Conservation (phyloP, 2,797 vertebrate species). For the Leptodactylus fallax region DNA sequence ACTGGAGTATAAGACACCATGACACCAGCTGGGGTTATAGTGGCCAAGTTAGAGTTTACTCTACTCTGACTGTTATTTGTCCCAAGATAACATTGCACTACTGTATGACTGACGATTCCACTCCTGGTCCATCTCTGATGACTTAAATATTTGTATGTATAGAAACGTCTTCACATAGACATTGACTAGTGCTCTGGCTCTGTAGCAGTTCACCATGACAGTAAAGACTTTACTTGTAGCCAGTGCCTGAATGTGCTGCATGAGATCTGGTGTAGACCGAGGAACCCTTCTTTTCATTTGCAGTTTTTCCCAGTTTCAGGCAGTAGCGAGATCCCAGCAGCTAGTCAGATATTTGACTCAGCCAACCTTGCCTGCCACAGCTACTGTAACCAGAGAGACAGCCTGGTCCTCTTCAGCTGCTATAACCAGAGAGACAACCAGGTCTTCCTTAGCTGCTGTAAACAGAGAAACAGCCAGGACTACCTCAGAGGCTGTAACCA, state of each 20-base stretch:
- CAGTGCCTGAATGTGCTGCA: conserved; percentile 26
- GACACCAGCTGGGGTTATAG: too few relatives aligned
- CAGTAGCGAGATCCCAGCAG: conserved; percentile 79
- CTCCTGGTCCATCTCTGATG: neutral
- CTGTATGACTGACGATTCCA: neutral
- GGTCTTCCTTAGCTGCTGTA: neutral
- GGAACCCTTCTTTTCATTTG: conserved; percentile 71
- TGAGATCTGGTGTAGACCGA: conserved; percentile 55
- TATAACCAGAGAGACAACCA: neutral
- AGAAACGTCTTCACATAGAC: neutral
- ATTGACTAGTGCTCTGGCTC: neutral
- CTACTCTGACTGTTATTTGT: too few relatives aligned
- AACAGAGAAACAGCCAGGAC: neutral
- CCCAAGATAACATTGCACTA: neutral
- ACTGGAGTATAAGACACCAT: too few relatives aligned
- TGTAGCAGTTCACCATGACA: neutral
- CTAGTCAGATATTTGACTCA: conserved; percentile 78
- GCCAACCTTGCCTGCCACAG: conserved; percentile 71
- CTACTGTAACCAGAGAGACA: conserved; percentile 16
- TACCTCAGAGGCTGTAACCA: neutral
- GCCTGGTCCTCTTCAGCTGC: neutral
- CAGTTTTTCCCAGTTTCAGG: conserved; percentile 85
- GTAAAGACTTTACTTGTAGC: neutral
- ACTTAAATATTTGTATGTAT: neutral
- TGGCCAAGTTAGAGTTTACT: too few relatives aligned